Base-by-base conservation (phyloP, 2,797 vertebrate species). In the Falco rusticolus region DNA sequence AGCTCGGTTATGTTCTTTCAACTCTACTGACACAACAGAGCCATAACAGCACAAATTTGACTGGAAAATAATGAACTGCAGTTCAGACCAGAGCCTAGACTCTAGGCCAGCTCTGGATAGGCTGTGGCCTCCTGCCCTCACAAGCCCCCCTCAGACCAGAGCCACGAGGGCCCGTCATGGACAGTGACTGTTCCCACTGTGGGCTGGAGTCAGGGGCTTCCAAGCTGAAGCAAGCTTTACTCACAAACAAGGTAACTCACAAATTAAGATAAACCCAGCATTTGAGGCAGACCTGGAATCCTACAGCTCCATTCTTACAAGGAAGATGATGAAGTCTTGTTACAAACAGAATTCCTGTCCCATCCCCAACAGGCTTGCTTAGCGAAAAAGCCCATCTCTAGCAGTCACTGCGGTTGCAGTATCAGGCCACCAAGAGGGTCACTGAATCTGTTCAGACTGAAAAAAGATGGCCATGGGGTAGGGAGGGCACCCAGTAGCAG, bases 111-210 rank as follows among this genome's bases (percentile, higher is more conserved):
- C 39, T 68, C 24, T 77, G 33, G 16, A 13, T 3, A 77, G 17
- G 29, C 33, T 16, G 29, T 37, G 28, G 5, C 4, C 34, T 43
- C 33, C 29, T 26, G 26, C 11, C 13, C 17, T 71, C 53, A 20
- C 17, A 39, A 33, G 22, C 1, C 1, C 7, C 13, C 22, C 56
- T 75, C 57, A n/a, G 16, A 64, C 2, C 0, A 0, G 24, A n/a
- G 24, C 22, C 50, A 53, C 16, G 6, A 31, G 26, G 5, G 20
- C 11, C 75, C 17, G 75, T 41, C 22, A 10, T 1, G 3, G 51
- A 8, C 28, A 22, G 1, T 11, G 25, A 71, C 33, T 33, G 21
- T n/a, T 54, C 34, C 34, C 11, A 16, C 18, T 65, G 15, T 1
- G 2, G 29, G 11, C 6, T n/a, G 4, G 20, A 92, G 16, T 26